phyloP scores from a whole-genome alignment of 2,888 invertebrate species.

The Pammene aurita region DNA sequence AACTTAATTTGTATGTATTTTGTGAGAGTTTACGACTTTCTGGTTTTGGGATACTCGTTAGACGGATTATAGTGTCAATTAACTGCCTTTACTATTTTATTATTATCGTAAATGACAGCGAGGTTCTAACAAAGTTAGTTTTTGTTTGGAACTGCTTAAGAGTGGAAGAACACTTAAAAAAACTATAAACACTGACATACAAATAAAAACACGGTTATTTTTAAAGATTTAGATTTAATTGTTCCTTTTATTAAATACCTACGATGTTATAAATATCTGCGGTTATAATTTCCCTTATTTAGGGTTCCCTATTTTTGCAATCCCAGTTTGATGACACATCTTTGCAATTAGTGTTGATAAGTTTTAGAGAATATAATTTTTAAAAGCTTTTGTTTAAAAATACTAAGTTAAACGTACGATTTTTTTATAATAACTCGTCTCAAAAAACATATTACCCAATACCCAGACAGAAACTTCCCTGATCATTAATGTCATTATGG shows the following conservation, averaged over 20 bases:
- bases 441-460: not conserved
- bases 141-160: not conserved
- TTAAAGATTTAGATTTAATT: too few relatives aligned
- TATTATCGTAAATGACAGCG: constrained; percentile 2
- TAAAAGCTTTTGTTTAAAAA: too few relatives aligned
- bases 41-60: not conserved
- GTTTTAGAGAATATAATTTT: too few relatives aligned
- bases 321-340: too few relatives aligned
- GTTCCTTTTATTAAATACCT: too few relatives aligned
- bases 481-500: constrained; percentile 8
- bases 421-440: too few relatives aligned
- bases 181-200: not conserved
- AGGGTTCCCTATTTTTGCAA: too few relatives aligned
- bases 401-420: too few relatives aligned
- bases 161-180: not conserved
- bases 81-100: constrained; percentile 13
- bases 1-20: not conserved
- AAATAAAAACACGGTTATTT: too few relatives aligned
- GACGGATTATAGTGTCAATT: constrained; percentile 20
- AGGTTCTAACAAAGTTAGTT: not conserved
- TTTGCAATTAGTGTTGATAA: too few relatives aligned
- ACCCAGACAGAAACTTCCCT: not conserved
- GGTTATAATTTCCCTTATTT: too few relatives aligned
- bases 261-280: too few relatives aligned
- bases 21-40: not conserved